Evolutionary conservation across 2,888 invertebrate genomes (phyloP), one percentile per base, ranked within the genome.

Genomic region (Pardosa pseudoannulata): DNA sequence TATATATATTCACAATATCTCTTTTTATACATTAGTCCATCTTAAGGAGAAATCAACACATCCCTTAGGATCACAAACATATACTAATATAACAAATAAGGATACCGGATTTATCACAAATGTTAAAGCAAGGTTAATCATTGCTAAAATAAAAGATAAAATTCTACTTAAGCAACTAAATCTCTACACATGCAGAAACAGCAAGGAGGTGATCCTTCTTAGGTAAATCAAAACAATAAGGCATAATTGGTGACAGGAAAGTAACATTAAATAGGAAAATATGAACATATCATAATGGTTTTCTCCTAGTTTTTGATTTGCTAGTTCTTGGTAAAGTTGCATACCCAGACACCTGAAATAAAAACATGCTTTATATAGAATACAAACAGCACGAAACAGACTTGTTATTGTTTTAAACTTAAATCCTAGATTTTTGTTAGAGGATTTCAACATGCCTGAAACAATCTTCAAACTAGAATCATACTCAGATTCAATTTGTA

Each of bases 241-340:
- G 83, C 83, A 85, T 67, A 85, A 85, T n/a, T 78, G 83, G 83
- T 85, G 83, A 67, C 67, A 85, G 50, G 67, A 85, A 78, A 85
- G 41, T 29, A 70, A 70, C 28, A 28, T 56, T 56, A 56, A 56
- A 23, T 41, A 41, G 29, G 27, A 23, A 62, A 67, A 73, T 68
- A 64, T 50, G 56, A 85, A 41, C 83, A 85, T 56, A 85, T 85
- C 83, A 85, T 85, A 85, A 85, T 11, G 83, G 86, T 50, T 85
- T 88, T 65, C 65, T 89, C 83, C 87, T 95, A 95, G 93, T 95
- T 94, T 93, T 95, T 95, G 91, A 93, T 93, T 88, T 94, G 92
- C 92, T 95, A 95, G 93, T 95, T 95, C 95, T 94, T 89, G 95
- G 95, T 90, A 95, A 93, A 90, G 95, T 95, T 91, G 95, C 94